Evolutionary conservation across 2,113 vertebrate species (phyloP), one percentile per base, ranked within the genome.

Genomic region (Strix aluco): DNA sequence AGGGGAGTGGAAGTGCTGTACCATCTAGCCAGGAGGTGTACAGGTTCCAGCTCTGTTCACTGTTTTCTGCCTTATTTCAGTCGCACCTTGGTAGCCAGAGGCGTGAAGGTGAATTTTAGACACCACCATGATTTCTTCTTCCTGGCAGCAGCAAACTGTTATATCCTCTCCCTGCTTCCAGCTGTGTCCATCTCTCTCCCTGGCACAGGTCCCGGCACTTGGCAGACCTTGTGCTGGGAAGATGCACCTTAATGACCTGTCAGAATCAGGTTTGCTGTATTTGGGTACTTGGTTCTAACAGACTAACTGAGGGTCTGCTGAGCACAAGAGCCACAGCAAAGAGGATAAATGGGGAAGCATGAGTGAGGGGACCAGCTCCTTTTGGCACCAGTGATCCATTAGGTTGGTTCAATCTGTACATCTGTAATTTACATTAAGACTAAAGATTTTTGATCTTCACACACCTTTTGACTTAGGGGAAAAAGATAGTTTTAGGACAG

Each of bases 81-180:
- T 63, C 40, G 26, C 67, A 71, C n/a, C 47, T 46, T 42, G 29
- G 57, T 15, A 79, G 38, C 34, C 47, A 40, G 42, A 67, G 52
- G 10, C 21, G 7, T 0, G 0, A 74, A 42, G 30, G n/a, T 79
- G 79, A 46, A n/a, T 62, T 70, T 71, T 10, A 71, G 55, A 29
- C 13, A 20, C 44, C 0, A 0, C 52, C 38, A 62, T 5, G 25
- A 20, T 51, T 71, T 81, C 38, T 22, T 65, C 54, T 5, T 49
- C 32, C 29, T 75, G 74, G 86, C 51, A 82, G 82, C 32, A 49
- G 26, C 2, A 1, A 80, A 16, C 26, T 61, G 34, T 36, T 40
- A 3, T 0, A 59, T 78, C 46, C 23, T 81, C 54, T 72, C 47
- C 34, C 55, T 55, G 36, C 52, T 88, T 85, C 81, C 81, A 89